Percentiles rank a stretch among this genome's conserved stretches.
phyloP scores from a whole-genome alignment of 1,140 invertebrate species.

The Eulimnadia texana region DNA sequence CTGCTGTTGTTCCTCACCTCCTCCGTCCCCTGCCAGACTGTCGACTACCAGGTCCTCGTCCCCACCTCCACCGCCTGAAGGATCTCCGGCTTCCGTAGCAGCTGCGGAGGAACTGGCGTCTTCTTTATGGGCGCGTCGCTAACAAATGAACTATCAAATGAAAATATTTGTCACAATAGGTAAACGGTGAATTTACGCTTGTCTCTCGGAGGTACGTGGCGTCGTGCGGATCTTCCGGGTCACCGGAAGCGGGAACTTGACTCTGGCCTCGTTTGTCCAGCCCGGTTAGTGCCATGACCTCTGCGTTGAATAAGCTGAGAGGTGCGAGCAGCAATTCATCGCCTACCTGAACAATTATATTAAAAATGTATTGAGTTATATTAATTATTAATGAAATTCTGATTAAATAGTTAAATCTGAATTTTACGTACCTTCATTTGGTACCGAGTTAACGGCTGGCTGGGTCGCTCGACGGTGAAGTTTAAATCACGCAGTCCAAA shows the following conservation, averaged over 20 bases:
- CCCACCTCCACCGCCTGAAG: slow-evolving; percentile 8
- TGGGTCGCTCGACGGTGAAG: slow-evolving; percentile 58
- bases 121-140: slow-evolving; percentile 8
- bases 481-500: slow-evolving; percentile 67
- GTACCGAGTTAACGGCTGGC: slow-evolving; percentile 52
- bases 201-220: slow-evolving; percentile 80
- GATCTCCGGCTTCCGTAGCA: not conserved
- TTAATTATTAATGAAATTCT: not conserved
- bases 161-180: too few species aligned
- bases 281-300: slow-evolving; percentile 71
- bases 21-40: slow-evolving; percentile 13
- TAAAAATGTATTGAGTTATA: not conserved
- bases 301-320: slow-evolving; percentile 72
- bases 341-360: slow-evolving; percentile 44
- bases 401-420: not conserved
- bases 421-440: slow-evolving; percentile 23
- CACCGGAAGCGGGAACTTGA: slow-evolving; percentile 56
- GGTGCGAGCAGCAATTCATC: slow-evolving; percentile 89
- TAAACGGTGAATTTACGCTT: slow-evolving; percentile 39
- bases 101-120: slow-evolving; percentile 1
- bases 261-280: slow-evolving; percentile 46
- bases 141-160: too few species aligned
- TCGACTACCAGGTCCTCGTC: slow-evolving; percentile 18
- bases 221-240: slow-evolving; percentile 87
- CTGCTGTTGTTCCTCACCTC: slow-evolving; percentile 33